Percentiles rank a stretch among this genome's conserved stretches.
These are phyloP conservation scores for Ovis canadensis DNA, from an alignment of 2,113 vertebrate genomes.

Conservation along the genomic window DNA sequence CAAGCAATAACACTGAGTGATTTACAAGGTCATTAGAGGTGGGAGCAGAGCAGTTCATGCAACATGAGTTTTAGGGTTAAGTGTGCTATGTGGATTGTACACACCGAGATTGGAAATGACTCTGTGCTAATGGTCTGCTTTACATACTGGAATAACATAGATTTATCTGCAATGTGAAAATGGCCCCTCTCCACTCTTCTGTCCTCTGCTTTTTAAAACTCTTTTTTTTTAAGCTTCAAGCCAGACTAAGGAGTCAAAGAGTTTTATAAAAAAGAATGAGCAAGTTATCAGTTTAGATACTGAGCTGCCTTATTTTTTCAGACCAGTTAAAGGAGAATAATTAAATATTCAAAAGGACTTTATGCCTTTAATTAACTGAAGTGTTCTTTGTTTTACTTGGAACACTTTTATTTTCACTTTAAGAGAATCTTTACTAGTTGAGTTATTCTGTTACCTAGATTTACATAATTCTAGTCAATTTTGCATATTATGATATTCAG, in stretches of 20 bases:
- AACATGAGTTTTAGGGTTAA: constrained; percentile 43
- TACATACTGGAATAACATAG: not conserved
- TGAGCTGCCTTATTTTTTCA: not conserved
- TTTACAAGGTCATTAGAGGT: constrained; percentile 38
- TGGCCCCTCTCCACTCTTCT: constrained; percentile 37
- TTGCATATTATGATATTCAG: not conserved
- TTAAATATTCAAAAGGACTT: not conserved
- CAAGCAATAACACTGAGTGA: constrained; percentile 7
- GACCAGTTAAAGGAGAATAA: not conserved
- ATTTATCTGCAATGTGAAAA: constrained; percentile 29
- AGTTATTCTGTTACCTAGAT: not conserved
- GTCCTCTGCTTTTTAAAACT: constrained; percentile 33
- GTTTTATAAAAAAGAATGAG: constrained; percentile 25
- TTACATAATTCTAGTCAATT: constrained; percentile 11
- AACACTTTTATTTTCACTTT: not conserved
- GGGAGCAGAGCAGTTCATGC: constrained; percentile 2
- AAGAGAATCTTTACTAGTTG: constrained; percentile 14
- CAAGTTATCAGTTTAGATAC: not conserved
- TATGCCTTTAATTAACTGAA: not conserved
- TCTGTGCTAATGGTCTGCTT: constrained; percentile 48
- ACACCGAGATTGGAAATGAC: constrained; percentile 32
- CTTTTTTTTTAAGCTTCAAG: not conserved
- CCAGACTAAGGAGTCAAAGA: not conserved
- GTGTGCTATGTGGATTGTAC: not conserved
- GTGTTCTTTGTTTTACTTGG: not conserved